These are phyloP conservation scores for Arctocebus calabarensis DNA, from an alignment of 2,797 vertebrate species.

Conservation along the genomic window DNA sequence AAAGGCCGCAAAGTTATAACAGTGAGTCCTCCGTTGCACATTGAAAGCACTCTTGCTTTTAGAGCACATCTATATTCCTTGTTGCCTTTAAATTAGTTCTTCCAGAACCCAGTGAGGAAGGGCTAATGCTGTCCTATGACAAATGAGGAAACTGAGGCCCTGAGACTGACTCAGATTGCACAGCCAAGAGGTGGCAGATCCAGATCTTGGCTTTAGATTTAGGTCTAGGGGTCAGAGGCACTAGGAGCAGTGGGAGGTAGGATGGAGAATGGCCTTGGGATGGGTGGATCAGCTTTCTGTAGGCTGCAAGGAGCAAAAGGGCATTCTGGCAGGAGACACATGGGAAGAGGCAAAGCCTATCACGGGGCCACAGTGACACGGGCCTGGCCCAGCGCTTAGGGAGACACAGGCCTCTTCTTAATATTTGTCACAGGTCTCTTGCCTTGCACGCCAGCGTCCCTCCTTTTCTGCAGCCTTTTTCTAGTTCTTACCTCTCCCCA, in stretches of 20 bases:
- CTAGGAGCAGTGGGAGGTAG: not conserved
- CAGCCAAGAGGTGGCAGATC: not conserved
- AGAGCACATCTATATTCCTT: not conserved
- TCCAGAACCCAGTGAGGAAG: not conserved
- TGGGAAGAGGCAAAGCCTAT: not conserved
- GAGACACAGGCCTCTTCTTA: not conserved
- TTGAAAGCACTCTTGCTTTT: not conserved
- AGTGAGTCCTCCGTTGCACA: not conserved
- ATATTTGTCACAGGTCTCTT: not conserved
- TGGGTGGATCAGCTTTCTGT: not conserved
- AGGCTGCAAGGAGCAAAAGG: not conserved
- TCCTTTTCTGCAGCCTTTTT: not conserved
- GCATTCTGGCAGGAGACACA: not conserved
- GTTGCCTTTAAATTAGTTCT: not conserved
- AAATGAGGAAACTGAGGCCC: not conserved
- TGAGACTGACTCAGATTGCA: not conserved
- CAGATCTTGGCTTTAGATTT: not conserved
- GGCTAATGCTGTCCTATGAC: not conserved
- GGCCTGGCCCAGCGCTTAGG: not conserved
- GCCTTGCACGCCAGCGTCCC: not conserved
- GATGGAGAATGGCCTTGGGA: not conserved
- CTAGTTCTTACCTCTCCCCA: not conserved
- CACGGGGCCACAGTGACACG: not conserved
- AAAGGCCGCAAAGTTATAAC: not conserved
- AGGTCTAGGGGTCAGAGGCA: not conserved